Conservation (phyloP, 2,113 vertebrate genomes). For the Mastomys coucha region DNA sequence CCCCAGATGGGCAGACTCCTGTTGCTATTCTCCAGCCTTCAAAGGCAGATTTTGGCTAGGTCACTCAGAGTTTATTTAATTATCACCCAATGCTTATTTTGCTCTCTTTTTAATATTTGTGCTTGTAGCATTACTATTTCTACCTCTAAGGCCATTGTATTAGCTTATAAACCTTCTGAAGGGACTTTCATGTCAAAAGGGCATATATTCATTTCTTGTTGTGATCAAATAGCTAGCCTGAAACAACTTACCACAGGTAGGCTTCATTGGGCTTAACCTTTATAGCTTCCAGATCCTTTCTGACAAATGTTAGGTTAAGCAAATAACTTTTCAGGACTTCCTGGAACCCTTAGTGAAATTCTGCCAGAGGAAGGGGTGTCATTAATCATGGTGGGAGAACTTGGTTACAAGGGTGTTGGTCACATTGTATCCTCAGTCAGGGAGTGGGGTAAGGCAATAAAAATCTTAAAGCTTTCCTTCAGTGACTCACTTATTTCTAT, state of each 20-base stretch:
- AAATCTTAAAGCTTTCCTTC: not conserved
- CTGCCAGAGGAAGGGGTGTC: not conserved
- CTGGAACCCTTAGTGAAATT: not conserved
- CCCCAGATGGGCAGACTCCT: not conserved
- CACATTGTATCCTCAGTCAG: not conserved
- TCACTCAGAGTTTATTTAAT: not conserved
- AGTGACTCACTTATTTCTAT: not conserved
- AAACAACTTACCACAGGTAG: not conserved
- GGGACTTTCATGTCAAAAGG: not conserved
- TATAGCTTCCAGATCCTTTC: not conserved
- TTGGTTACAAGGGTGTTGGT: not conserved
- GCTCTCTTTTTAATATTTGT: not conserved
- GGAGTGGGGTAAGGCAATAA: not conserved
- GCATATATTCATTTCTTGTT: not conserved
- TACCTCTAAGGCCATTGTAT: not conserved
- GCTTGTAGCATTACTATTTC: not conserved
- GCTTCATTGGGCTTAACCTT: not conserved
- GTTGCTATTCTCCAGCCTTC: not conserved
- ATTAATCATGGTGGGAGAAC: not conserved
- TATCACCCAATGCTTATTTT: not conserved
- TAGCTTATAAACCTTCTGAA: not conserved
- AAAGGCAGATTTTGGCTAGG: not conserved
- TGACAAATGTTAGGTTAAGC: not conserved
- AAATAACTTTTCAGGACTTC: not conserved
- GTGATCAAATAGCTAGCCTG: not conserved